These are phyloP conservation scores for Dipodomys ordii DNA, from an alignment of 2,113 vertebrate genomes.

Conservation along the genomic window DNA sequence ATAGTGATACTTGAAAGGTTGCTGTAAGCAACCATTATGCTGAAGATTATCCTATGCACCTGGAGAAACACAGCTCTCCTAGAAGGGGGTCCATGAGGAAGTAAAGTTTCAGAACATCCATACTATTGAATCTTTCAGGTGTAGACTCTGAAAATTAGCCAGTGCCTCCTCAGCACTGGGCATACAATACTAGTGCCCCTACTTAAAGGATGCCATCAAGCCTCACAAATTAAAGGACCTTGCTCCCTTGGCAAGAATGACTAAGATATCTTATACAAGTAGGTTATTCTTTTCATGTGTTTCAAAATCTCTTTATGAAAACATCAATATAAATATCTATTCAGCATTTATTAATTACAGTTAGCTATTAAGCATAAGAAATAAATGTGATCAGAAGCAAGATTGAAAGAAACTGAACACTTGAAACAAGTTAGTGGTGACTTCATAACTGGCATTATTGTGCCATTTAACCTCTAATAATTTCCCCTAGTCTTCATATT, in stretches of 20 bases:
- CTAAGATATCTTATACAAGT: not conserved
- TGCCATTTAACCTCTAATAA: not conserved
- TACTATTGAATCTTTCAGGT: not conserved
- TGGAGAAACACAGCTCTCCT: not conserved
- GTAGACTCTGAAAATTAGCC: not conserved
- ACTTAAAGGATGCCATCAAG: not conserved
- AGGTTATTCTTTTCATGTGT: not conserved
- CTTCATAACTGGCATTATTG: not conserved
- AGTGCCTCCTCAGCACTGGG: not conserved
- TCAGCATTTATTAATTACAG: slow-evolving; percentile 13
- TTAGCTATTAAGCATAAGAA: slow-evolving; percentile 1
- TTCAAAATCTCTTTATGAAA: slow-evolving; percentile 24
- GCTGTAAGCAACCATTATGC: not conserved
- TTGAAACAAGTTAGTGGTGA: not conserved
- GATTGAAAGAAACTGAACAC: slow-evolving; percentile 45
- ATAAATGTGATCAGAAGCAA: slow-evolving; percentile 32
- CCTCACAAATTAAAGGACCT: not conserved
- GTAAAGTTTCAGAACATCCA: not conserved
- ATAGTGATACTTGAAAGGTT: not conserved
- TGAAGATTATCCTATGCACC: not conserved
- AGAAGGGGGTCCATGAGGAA: not conserved
- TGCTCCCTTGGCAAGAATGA: not conserved
- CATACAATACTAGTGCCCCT: not conserved
- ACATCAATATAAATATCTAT: not conserved
- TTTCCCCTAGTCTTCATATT: not conserved